Conservation (phyloP, 2,888 invertebrate species). For the Calameuta idolon region DNA sequence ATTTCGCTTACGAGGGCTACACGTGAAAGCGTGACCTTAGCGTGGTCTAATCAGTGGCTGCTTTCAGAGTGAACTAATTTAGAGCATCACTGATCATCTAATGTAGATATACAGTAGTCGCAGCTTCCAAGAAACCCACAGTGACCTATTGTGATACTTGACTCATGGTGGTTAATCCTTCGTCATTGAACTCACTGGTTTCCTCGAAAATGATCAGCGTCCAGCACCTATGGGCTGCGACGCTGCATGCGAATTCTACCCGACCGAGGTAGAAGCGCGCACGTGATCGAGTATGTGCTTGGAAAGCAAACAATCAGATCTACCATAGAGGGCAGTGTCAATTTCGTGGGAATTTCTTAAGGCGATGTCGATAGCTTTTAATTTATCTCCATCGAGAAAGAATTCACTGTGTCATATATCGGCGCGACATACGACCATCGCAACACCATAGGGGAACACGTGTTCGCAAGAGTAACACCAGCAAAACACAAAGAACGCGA, state of each 20-base stretch:
- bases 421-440: not conserved
- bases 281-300: not conserved
- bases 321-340: not conserved
- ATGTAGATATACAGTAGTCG: not conserved
- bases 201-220: not conserved
- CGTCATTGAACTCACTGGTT: not conserved
- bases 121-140: not conserved
- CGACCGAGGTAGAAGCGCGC: not conserved
- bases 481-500: conserved; percentile 61
- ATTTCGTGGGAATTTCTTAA: not conserved
- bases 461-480: conserved; percentile 59
- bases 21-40: conserved; percentile 65
- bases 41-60: conserved; percentile 49
- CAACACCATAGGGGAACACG: conserved; percentile 37
- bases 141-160: not conserved
- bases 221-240: not conserved
- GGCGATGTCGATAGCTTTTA: not conserved
- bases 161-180: not conserved
- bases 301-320: not conserved
- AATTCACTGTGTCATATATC: not conserved
- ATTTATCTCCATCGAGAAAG: not conserved
- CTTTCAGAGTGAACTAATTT: conserved; percentile 45
- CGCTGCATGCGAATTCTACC: not conserved
- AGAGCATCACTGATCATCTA: not conserved
- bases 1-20: conserved; percentile 59